Percentiles rank a stretch among this genome's conserved stretches.
Evolutionary conservation across 2,113 vertebrate genomes (phyloP).

Genomic region (Nanorana parkeri): DNA sequence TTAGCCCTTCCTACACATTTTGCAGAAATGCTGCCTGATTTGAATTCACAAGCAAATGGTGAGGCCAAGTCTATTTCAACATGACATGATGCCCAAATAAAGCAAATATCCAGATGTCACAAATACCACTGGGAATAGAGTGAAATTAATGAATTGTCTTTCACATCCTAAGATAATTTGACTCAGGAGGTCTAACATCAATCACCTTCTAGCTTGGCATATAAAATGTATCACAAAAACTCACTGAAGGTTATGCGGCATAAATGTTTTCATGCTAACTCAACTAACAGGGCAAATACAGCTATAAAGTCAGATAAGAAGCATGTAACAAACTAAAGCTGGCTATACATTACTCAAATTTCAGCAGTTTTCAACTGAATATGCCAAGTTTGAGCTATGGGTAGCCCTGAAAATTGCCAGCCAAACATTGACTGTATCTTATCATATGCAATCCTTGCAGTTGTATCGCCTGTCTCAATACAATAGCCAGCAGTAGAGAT

Average conservation of each 20-base stretch:
- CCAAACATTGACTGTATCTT: no score
- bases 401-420: no score
- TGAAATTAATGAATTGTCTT: background rate
- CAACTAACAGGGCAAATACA: no score
- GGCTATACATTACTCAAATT: no score
- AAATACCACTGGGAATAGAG: conserved; percentile 2
- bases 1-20: background rate
- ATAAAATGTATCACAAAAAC: background rate
- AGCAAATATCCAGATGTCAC: conserved; percentile 33
- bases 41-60: conserved; percentile 7
- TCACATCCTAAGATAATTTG: background rate
- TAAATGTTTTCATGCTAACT: no score
- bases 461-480: no score
- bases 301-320: no score
- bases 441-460: no score
- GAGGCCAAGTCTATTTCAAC: background rate
- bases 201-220: background rate
- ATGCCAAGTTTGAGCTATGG: no score
- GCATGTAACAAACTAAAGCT: no score
- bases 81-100: conserved; percentile 6
- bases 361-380: no score
- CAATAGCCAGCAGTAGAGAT: no score
- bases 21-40: background rate
- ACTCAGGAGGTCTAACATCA: background rate
- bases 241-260: background rate